Evolutionary conservation across 2,888 invertebrate species (phyloP).

Genomic region (Platerodrilus igneus): DNA sequence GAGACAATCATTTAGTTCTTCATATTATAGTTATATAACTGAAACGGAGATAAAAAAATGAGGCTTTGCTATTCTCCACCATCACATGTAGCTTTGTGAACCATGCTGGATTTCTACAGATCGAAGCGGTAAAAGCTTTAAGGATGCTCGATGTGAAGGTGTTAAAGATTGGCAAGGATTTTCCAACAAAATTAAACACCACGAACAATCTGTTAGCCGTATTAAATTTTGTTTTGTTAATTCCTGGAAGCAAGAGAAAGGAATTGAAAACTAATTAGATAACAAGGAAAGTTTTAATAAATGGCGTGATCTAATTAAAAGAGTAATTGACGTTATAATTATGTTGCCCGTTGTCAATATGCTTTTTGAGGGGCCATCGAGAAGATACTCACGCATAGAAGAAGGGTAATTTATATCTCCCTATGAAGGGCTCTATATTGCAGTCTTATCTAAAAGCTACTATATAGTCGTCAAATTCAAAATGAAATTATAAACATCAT

Average conservation of each 20-base stretch:
- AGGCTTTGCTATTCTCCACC: not conserved
- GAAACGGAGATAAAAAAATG: no score
- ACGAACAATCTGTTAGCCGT: not conserved
- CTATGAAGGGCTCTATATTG: not conserved
- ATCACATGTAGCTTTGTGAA: not conserved
- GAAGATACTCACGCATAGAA: not conserved
- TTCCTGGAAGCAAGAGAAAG: no score
- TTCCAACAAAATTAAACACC: slow-evolving; percentile 1
- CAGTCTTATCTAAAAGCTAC: not conserved
- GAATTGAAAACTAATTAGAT: no score
- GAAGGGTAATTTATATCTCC: not conserved
- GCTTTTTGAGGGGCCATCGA: not conserved
- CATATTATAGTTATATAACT: no score
- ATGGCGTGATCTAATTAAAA: not conserved
- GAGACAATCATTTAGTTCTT: no score
- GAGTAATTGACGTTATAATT: slow-evolving; percentile 3
- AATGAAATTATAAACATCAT: not conserved
- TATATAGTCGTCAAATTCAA: not conserved
- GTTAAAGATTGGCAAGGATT: slow-evolving; percentile 1
- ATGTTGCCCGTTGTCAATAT: not conserved
- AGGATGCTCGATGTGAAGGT: not conserved
- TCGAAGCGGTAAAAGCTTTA: not conserved
- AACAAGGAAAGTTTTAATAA: not conserved
- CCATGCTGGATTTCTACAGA: no score
- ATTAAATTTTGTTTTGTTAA: not conserved